A percentile compares a stretch with the other conserved stretches of the same genome.
These are phyloP conservation scores for Agonopterix alstromeriana DNA, from an alignment of 2,888 invertebrate genomes.

Conservation along the genomic window DNA sequence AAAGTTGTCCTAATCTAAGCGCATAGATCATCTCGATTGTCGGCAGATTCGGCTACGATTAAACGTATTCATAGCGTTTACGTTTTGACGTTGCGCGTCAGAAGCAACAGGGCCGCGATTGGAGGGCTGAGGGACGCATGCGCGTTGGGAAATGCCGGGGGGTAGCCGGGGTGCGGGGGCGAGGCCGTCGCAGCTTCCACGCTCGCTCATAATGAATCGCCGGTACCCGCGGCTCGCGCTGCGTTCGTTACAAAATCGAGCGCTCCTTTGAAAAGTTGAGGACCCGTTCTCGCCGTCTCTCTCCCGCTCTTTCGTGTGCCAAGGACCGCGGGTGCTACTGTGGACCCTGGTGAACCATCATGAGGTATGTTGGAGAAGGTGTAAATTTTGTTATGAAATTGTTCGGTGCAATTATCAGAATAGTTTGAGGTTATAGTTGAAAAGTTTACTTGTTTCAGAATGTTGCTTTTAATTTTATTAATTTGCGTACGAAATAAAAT, in stretches of 20 bases:
- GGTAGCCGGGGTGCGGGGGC: constrained; percentile 31
- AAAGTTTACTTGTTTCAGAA: not conserved
- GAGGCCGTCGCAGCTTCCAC: constrained; percentile 60
- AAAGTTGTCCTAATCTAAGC: constrained; percentile 44
- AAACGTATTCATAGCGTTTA: constrained; percentile 69
- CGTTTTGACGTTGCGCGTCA: constrained; percentile 63
- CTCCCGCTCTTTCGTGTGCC: constrained; percentile 57
- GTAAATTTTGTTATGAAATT: constrained; percentile 17
- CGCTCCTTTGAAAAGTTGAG: constrained; percentile 62
- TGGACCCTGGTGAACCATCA: constrained; percentile 28
- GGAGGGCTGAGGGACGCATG: constrained; percentile 50
- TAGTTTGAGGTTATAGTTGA: constrained; percentile 4
- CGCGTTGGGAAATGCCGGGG: constrained; percentile 26
- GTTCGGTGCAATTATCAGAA: constrained; percentile 9
- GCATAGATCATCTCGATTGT: constrained; percentile 59
- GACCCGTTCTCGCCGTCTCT: constrained; percentile 56
- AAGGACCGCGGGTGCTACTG: constrained; percentile 37
- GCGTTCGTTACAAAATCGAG: constrained; percentile 50
- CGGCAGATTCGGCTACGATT: constrained; percentile 58
- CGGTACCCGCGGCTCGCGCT: constrained; percentile 70
- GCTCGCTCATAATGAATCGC: constrained; percentile 71
- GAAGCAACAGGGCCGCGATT: constrained; percentile 73
- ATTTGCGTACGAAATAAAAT: not conserved
- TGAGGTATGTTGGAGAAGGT: constrained; percentile 36
- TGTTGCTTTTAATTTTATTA: not conserved